A percentile compares a stretch with the other conserved stretches of the same genome.
phyloP scores from a whole-genome alignment of 2,888 invertebrate genomes.

The Diarsia mendica region DNA sequence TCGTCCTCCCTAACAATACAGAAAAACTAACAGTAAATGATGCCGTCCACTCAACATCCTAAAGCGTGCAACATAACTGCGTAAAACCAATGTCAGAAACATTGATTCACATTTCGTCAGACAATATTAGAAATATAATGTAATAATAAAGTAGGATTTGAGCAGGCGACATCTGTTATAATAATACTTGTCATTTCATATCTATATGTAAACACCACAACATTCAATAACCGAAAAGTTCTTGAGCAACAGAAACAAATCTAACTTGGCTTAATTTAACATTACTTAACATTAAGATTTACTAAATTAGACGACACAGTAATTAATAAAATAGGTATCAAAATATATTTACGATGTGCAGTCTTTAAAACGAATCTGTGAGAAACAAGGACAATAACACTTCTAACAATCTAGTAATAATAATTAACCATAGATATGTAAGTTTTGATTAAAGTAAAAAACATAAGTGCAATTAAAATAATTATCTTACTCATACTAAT shows the following conservation, averaged over 20 bases:
- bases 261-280: constrained; percentile 67
- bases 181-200: constrained; percentile 43
- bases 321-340: constrained; percentile 76
- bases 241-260: constrained; percentile 78
- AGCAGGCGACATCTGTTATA: constrained; percentile 23
- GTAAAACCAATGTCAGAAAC: neutral
- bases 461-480: constrained; percentile 56
- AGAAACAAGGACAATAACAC: constrained; percentile 72
- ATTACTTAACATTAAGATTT: constrained; percentile 69
- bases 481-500: constrained; percentile 54
- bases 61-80: neutral
- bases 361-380: constrained; percentile 80
- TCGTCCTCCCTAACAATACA: constrained; percentile 44
- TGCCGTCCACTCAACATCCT: constrained; percentile 22
- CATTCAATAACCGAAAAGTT: constrained; percentile 66
- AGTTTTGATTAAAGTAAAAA: constrained; percentile 63
- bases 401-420: constrained; percentile 72
- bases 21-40: constrained; percentile 47
- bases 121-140: neutral
- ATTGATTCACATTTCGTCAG: neutral
- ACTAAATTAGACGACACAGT: constrained; percentile 67
- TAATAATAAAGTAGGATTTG: constrained; percentile 6
- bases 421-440: constrained; percentile 87
- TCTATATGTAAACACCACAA: constrained; percentile 67
- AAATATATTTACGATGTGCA: constrained; percentile 84